Percentiles rank a stretch among this genome's conserved stretches.
Evolutionary conservation across 2,113 vertebrate genomes (phyloP).

Genomic region (Barbus barbus): DNA sequence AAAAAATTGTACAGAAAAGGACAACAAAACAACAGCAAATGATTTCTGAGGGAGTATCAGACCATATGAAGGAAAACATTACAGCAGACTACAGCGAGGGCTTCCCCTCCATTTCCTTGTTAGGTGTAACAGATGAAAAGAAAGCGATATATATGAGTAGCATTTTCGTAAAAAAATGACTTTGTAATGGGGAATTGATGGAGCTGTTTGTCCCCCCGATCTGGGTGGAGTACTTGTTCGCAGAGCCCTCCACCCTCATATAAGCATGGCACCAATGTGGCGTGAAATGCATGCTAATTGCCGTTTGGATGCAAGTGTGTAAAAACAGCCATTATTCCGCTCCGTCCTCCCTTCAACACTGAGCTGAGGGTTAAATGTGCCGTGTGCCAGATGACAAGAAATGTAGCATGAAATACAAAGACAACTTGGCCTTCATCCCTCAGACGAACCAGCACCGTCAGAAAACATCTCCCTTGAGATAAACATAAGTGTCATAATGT

Average conservation of each 20-base stretch:
- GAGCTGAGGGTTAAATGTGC: constrained; percentile 59
- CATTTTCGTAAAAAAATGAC: constrained; percentile 48
- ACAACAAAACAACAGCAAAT: constrained; percentile 2
- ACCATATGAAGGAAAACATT: constrained; percentile 37
- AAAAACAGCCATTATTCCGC: constrained; percentile 60
- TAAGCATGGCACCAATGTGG: constrained; percentile 48
- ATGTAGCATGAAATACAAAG: constrained; percentile 63
- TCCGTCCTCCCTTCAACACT: constrained; percentile 47
- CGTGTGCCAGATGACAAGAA: constrained; percentile 58
- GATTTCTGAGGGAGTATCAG: background rate
- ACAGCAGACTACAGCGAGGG: background rate
- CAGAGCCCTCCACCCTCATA: constrained; percentile 22
- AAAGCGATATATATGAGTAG: background rate
- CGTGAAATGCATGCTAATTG: constrained; percentile 64
- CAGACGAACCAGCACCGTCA: background rate
- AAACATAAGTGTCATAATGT: background rate
- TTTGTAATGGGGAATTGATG: constrained; percentile 53
- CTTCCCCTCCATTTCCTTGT: constrained; percentile 32
- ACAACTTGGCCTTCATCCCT: constrained; percentile 54
- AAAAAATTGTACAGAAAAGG: background rate
- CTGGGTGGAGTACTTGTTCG: constrained; percentile 37
- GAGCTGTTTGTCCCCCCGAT: constrained; percentile 33
- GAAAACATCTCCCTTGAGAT: constrained; percentile 20
- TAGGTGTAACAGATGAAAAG: constrained; percentile 40
- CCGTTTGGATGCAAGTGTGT: constrained; percentile 52